Percentiles rank a stretch among this genome's conserved stretches.
These are phyloP conservation scores for Pachypanchax playfairii DNA, from an alignment of 2,113 vertebrate species.

Conservation along the genomic window DNA sequence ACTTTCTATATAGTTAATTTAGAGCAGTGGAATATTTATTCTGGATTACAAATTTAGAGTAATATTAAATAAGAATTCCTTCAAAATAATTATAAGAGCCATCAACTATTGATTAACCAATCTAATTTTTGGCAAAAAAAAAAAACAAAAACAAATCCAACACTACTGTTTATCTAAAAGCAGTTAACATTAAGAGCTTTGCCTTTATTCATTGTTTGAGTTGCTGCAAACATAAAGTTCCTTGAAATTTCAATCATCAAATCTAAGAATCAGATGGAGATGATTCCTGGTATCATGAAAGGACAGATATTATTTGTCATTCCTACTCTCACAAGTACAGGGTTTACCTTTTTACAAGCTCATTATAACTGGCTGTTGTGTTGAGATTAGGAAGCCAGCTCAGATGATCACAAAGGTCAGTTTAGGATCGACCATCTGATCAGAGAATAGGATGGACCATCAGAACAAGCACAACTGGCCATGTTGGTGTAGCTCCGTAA, in stretches of 20 bases:
- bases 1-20: neutral
- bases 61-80: neutral
- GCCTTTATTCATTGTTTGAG: neutral
- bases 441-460: conserved; percentile 8
- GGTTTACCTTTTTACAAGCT: conserved; percentile 42
- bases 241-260: no score
- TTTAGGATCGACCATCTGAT: conserved; percentile 4
- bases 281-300: neutral
- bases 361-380: conserved; percentile 55
- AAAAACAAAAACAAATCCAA: no score
- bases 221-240: no score
- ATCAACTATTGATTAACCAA: conserved; percentile 23
- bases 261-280: neutral
- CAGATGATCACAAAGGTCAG: conserved; percentile 12
- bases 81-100: conserved; percentile 8
- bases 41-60: conserved; percentile 2
- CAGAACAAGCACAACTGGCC: conserved; percentile 21
- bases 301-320: neutral
- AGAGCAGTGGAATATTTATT: neutral
- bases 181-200: conserved; percentile 8
- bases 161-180: conserved; percentile 1
- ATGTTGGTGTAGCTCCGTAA: conserved; percentile 36
- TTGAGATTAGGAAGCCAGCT: conserved; percentile 31
- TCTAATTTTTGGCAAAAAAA: conserved; percentile 3
- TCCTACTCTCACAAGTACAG: conserved; percentile 25